Conservation (phyloP, 2,113 vertebrate species). For the Sinocyclocheilus anophthalmus region DNA sequence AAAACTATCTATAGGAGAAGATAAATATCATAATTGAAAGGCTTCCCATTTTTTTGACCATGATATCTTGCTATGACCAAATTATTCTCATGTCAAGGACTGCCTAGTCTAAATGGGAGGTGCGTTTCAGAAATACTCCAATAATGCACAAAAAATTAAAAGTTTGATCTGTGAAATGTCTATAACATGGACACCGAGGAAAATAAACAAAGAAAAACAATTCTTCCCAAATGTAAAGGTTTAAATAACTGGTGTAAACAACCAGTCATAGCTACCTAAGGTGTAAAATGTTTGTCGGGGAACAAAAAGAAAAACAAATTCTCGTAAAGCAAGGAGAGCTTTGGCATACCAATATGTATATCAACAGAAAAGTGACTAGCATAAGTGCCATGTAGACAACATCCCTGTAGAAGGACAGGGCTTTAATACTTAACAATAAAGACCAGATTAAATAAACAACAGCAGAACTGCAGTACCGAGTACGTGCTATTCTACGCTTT, state of each 20-base stretch:
- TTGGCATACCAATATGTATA: conserved; percentile 76
- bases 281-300: conserved; percentile 49
- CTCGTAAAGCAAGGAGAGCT: conserved; percentile 73
- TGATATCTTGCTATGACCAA: conserved; percentile 46
- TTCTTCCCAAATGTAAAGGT: conserved; percentile 50
- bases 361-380: conserved; percentile 59
- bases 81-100: conserved; percentile 30
- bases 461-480: conserved; percentile 88
- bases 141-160: neutral
- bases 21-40: conserved; percentile 62
- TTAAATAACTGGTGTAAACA: conserved; percentile 70
- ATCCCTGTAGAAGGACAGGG: conserved; percentile 71
- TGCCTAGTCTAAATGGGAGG: conserved; percentile 14
- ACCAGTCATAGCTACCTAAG: conserved; percentile 43
- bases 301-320: conserved; percentile 54
- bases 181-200: conserved; percentile 24
- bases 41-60: conserved; percentile 52
- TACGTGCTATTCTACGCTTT: conserved; percentile 95
- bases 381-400: conserved; percentile 68
- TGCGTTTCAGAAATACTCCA: neutral
- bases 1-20: conserved; percentile 46
- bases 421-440: conserved; percentile 79
- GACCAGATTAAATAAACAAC: conserved; percentile 82
- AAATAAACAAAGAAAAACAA: conserved; percentile 6
- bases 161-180: conserved; percentile 15